These are phyloP conservation scores for Chaetodon auriga DNA, from an alignment of 2,113 vertebrate genomes.

Conservation along the genomic window DNA sequence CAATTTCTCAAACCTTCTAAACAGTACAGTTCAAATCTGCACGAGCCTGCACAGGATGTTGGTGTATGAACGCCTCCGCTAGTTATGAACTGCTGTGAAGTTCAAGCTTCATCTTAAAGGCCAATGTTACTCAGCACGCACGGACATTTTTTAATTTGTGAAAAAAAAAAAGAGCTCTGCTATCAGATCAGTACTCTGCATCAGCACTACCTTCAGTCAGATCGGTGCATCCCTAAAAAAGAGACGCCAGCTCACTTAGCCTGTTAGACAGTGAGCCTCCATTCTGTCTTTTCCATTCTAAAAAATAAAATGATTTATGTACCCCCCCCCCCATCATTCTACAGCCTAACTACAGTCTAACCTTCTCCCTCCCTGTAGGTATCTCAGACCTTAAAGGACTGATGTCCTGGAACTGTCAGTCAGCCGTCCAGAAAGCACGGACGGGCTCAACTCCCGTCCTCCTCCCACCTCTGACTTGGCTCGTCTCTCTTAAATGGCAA, in stretches of 20 bases:
- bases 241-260: constrained; percentile 6
- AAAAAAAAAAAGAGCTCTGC: no score
- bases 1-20: background rate
- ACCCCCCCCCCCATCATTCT: constrained; percentile 20
- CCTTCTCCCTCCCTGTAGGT: constrained; percentile 21
- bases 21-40: background rate
- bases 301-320: constrained; percentile 4
- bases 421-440: constrained; percentile 33
- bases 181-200: background rate
- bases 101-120: background rate
- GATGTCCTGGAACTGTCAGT: constrained; percentile 56
- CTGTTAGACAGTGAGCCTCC: background rate
- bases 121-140: background rate
- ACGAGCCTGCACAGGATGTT: background rate
- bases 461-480: constrained; percentile 17
- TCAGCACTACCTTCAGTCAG: background rate
- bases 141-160: background rate
- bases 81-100: background rate
- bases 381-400: constrained; percentile 37
- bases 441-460: constrained; percentile 17
- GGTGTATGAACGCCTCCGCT: background rate
- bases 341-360: constrained; percentile 6
- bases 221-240: background rate
- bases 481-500: background rate
- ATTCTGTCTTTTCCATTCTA: background rate